Conservation (phyloP, 2,888 invertebrate genomes). For the Bugulina stolonifera region DNA sequence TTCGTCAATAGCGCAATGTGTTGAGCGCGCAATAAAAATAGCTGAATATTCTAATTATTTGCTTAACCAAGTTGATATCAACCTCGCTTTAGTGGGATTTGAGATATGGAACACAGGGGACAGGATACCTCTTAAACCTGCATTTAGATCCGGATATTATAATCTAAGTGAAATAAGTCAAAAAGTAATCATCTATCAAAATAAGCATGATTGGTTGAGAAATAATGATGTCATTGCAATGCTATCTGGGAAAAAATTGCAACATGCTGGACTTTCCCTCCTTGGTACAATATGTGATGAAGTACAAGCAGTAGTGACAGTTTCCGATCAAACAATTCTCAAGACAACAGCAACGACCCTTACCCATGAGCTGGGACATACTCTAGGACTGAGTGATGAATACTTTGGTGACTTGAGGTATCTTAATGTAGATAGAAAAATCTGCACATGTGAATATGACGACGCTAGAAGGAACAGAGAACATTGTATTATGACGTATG, state of each 20-base stretch:
- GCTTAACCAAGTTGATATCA: background rate
- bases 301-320: background rate
- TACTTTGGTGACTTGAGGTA: too few relatives aligned
- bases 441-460: too few relatives aligned
- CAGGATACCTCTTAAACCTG: background rate
- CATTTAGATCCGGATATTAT: background rate
- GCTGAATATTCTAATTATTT: background rate
- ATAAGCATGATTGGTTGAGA: background rate
- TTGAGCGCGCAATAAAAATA: background rate
- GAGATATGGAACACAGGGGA: background rate
- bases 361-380: background rate
- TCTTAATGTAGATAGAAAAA: too few relatives aligned
- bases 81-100: background rate
- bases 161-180: background rate
- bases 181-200: background rate
- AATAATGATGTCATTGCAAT: background rate
- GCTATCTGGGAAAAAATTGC: background rate
- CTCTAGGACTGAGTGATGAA: background rate
- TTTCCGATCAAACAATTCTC: too few relatives aligned
- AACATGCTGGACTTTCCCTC: background rate
- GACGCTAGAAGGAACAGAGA: too few relatives aligned
- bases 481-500: too few relatives aligned
- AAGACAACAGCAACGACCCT: too few relatives aligned
- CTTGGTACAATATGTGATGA: background rate
- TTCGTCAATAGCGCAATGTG: background rate